These are phyloP conservation scores for Poecilia latipinna DNA, from an alignment of 2,113 vertebrate species.

Conservation along the genomic window DNA sequence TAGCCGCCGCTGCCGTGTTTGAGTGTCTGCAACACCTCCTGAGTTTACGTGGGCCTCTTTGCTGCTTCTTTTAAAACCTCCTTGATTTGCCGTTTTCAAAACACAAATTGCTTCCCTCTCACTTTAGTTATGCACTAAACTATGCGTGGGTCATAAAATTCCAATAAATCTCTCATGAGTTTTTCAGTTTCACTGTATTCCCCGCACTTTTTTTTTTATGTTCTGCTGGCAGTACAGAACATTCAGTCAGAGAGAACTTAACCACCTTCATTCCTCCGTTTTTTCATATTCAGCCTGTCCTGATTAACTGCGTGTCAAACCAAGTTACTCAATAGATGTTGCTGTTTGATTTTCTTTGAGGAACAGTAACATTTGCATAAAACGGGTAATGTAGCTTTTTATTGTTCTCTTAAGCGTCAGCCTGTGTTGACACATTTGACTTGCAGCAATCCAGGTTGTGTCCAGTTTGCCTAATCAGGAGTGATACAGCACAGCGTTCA, in stretches of 20 bases:
- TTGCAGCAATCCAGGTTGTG: slow-evolving; percentile 14
- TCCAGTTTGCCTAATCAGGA: slow-evolving; percentile 30
- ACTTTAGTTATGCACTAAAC: not conserved
- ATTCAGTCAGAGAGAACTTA: slow-evolving; percentile 27
- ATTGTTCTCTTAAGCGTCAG: slow-evolving; percentile 14
- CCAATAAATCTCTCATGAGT: no score
- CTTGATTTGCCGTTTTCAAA: not conserved
- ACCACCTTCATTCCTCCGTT: slow-evolving; percentile 7
- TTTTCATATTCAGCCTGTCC: slow-evolving; percentile 54
- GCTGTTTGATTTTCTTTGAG: not conserved
- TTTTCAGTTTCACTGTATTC: no score
- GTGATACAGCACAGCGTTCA: slow-evolving; percentile 49
- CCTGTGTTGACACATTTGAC: slow-evolving; percentile 2
- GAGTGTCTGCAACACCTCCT: not conserved
- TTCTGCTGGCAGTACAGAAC: slow-evolving; percentile 28
- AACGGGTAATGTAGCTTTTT: not conserved
- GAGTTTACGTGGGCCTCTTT: no score
- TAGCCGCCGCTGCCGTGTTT: no score
- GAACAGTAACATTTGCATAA: not conserved
- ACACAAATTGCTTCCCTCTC: not conserved
- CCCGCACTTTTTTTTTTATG: not conserved
- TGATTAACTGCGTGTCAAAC: slow-evolving; percentile 48
- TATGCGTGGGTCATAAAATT: not conserved
- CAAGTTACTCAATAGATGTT: slow-evolving; percentile 39
- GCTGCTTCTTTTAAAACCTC: not conserved